These are phyloP conservation scores for Poecilia velifera DNA, from an alignment of 2,797 vertebrate genomes.

Conservation along the genomic window DNA sequence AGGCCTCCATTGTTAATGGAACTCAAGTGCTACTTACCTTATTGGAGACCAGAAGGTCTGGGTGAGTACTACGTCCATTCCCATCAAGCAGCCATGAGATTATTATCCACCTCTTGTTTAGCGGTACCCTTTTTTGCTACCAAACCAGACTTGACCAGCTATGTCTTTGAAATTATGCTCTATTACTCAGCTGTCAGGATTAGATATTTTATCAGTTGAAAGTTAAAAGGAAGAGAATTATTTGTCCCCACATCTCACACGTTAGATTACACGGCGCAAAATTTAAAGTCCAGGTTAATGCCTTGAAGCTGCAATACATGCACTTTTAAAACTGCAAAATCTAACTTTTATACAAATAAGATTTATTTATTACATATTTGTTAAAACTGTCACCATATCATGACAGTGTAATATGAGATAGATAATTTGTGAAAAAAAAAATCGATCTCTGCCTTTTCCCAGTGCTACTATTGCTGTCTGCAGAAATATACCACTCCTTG, in stretches of 20 bases:
- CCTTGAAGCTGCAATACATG: background rate
- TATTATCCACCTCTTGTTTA: background rate
- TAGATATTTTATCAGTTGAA: background rate
- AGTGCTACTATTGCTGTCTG: too few species aligned
- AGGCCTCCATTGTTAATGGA: slow-evolving; percentile 92
- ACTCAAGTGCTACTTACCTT: slow-evolving; percentile 95
- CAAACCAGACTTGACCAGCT: background rate
- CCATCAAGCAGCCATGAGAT: background rate
- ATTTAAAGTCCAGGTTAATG: background rate
- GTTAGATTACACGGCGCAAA: background rate
- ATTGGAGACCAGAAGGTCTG: slow-evolving; percentile 91
- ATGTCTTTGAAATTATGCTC: background rate
- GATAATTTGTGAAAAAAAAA: too few species aligned
- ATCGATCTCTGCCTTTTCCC: too few species aligned
- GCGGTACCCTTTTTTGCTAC: background rate
- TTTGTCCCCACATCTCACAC: background rate
- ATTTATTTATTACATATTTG: too few species aligned
- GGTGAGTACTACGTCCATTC: slow-evolving; percentile 78
- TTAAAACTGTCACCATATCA: too few species aligned
- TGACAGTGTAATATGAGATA: too few species aligned
- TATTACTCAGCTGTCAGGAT: background rate
- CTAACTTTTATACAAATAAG: too few species aligned
- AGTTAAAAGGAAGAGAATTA: background rate
- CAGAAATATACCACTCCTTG: too few species aligned
- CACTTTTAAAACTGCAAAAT: background rate